Base-by-base conservation (phyloP, 2,797 vertebrate genomes). In the Acanthurus tractus region DNA sequence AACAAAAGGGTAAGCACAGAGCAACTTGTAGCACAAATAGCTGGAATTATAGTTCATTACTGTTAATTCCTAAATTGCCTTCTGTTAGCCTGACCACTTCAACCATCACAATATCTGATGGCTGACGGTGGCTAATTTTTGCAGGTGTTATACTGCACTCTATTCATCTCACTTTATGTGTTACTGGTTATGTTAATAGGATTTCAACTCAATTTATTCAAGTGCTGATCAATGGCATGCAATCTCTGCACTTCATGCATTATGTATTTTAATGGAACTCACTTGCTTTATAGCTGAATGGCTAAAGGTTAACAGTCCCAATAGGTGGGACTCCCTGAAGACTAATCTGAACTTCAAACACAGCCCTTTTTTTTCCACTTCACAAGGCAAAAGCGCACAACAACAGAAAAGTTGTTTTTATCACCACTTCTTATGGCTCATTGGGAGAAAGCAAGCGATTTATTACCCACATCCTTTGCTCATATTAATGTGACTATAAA, bases 151-250 rank as follows among this genome's bases (percentile, higher is more conserved):
- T 79, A 84, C 80, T 81, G 82, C 87, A 89, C 89, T 93, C 92
- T 91, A 94, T 91, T 94, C 86, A 91, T 92, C 86, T 95, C 83
- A 90, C 91, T 94, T 93, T 94, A 95, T 96, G 92, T 94, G 91
- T 94, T 94, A 92, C 93, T 94, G 92, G 88, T 96, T 96, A 96
- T 94, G 93, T 93, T 97, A 97, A 97, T 96, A 94, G 94, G 94
- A 96, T 94, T 96, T 95, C 93, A 96, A 96, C 95, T 97, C 96
- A 96, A 96, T 98, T 96, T 97, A 95, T 97, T 97, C 95, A 96
- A 97, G 96, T 96, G 95, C 95, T 97, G 96, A 98, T 98, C 96
- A 98, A 98, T 98, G 96, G 92, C 94, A 93, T 94, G 94, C 96
- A 97, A 97, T 96, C 94, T 96, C 91, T 93, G 93, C 87, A 89